Conservation (phyloP, 2,888 invertebrate species). For the Loripinus fragilis region DNA sequence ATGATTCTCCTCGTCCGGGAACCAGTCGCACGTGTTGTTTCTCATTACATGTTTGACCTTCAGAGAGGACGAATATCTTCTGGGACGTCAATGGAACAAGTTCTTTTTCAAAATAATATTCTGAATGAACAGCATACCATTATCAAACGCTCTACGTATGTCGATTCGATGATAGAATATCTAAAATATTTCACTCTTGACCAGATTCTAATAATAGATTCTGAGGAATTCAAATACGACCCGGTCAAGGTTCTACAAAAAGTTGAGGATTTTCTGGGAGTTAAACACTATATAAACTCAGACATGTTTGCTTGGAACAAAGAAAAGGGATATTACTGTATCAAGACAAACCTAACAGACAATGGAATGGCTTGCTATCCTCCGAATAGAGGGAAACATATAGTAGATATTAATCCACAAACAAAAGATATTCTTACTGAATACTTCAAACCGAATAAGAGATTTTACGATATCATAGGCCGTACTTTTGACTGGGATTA, state of each 20-base stretch:
- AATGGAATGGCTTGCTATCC: conserved; percentile 91
- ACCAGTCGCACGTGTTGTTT: conserved; percentile 92
- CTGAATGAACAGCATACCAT: not conserved
- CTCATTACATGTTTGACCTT: not conserved
- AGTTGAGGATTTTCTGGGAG: conserved; percentile 74
- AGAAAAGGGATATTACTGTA: conserved; percentile 97
- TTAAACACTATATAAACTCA: conserved; percentile 66
- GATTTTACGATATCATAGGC: conserved; percentile 90
- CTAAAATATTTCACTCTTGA: conserved; percentile 94
- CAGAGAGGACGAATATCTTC: not conserved
- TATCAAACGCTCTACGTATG: conserved; percentile 17
- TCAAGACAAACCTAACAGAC: conserved; percentile 84
- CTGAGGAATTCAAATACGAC: conserved; percentile 67
- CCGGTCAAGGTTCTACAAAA: conserved; percentile 71
- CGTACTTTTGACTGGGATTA: conserved; percentile 93
- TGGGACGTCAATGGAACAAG: not conserved
- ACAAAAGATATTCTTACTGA: conserved; percentile 58
- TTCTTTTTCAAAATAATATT: too few species aligned
- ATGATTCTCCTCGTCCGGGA: conserved; percentile 96
- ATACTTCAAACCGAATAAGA: conserved; percentile 77
- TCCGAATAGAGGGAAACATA: conserved; percentile 91
- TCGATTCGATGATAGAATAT: conserved; percentile 90
- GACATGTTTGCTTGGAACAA: conserved; percentile 98
- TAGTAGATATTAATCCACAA: not conserved
- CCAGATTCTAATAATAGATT: conserved; percentile 84